Percentiles rank a stretch among this genome's conserved stretches.
These are phyloP conservation scores for Acanthopagrus latus DNA, from an alignment of 2,797 vertebrate genomes.

Conservation along the genomic window DNA sequence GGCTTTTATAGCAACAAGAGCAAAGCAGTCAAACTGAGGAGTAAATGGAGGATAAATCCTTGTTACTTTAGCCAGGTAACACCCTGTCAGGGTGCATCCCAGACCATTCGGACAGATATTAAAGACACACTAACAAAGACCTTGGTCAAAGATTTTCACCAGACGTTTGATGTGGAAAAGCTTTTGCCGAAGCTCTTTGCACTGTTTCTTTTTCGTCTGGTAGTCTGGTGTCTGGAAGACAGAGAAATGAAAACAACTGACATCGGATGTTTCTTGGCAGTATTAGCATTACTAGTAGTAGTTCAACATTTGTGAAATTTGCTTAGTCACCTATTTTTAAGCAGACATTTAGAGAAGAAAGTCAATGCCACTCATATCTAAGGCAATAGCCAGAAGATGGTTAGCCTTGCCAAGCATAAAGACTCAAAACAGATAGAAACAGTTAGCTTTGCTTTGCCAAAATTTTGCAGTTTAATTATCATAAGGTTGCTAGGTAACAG, in stretches of 20 bases:
- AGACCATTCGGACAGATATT: conserved; percentile 2
- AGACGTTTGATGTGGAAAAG: conserved; percentile 90
- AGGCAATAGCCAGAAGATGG: not conserved
- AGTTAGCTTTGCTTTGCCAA: not conserved
- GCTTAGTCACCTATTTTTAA: not conserved
- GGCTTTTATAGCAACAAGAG: conserved; percentile 8
- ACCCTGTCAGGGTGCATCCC: conserved; percentile 5
- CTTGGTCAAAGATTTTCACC: conserved; percentile 88
- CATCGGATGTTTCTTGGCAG: not conserved
- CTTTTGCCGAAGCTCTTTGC: conserved; percentile 86
- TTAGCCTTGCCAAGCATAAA: not conserved
- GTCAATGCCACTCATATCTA: not conserved
- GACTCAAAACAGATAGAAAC: not conserved
- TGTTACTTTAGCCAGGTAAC: not conserved
- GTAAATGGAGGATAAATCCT: not conserved
- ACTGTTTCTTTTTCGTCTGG: conserved; percentile 85
- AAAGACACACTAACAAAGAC: conserved; percentile 67
- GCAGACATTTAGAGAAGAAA: not conserved
- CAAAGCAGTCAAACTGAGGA: not conserved
- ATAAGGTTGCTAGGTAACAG: not conserved
- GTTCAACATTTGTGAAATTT: not conserved
- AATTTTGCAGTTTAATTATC: not conserved
- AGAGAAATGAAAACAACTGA: not conserved
- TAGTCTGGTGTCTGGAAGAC: conserved; percentile 83
- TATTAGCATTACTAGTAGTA: too few species aligned